phyloP scores from a whole-genome alignment of 2,888 invertebrate species.

The Choreutis nemorana region DNA sequence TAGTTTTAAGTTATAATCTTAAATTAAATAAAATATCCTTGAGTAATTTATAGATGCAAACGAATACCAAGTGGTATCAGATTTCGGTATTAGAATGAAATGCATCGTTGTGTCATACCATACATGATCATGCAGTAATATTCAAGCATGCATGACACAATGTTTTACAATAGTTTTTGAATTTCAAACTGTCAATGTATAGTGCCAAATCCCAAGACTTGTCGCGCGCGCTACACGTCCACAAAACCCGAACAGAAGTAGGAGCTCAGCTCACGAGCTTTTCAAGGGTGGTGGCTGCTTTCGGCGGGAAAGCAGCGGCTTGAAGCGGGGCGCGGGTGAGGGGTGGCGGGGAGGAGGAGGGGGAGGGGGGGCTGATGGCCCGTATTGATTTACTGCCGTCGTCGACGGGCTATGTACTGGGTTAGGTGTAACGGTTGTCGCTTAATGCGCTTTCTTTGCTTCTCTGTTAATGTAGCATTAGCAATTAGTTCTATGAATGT shows the following conservation, averaged over 20 bases:
- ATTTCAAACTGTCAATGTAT: constrained; percentile 54
- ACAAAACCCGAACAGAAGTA: constrained; percentile 67
- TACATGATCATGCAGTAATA: too few relatives aligned
- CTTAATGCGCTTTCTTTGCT: constrained; percentile 64
- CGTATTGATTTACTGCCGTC: constrained; percentile 69
- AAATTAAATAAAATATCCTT: not conserved
- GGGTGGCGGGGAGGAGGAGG: constrained; percentile 15
- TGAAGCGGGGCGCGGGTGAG: constrained; percentile 28
- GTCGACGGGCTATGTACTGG: constrained; percentile 63
- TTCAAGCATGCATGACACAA: too few relatives aligned
- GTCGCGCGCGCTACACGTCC: constrained; percentile 55
- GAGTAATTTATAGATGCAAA: not conserved
- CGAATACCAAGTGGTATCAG: too few relatives aligned
- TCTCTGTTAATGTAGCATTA: too few relatives aligned
- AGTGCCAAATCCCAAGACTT: constrained; percentile 57
- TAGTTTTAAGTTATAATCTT: not conserved
- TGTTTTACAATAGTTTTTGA: too few relatives aligned
- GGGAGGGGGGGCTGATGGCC: constrained; percentile 56
- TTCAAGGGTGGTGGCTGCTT: constrained; percentile 65
- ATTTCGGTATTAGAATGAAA: not conserved
- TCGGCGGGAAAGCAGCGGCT: constrained; percentile 59
- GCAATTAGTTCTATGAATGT: too few relatives aligned
- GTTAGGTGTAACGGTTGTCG: constrained; percentile 53
- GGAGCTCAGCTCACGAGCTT: constrained; percentile 66
- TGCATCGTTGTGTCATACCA: too few relatives aligned